Evolutionary conservation across 2,888 invertebrate genomes (phyloP).

Genomic region (Lucinisca nassula): DNA sequence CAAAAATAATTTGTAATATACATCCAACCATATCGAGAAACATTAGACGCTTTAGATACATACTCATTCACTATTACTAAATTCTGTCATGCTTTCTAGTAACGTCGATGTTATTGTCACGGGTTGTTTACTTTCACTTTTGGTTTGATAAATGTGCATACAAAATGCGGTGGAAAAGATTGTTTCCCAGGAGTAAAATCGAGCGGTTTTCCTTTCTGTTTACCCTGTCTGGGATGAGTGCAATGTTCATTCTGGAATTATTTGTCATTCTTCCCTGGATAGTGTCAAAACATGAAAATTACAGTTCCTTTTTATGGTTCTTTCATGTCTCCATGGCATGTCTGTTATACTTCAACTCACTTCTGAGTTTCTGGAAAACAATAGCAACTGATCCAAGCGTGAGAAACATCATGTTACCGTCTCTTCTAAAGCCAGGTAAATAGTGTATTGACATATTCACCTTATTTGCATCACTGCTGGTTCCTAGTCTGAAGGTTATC

Average conservation of each 20-base stretch:
- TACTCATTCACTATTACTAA: too few species aligned
- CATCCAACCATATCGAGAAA: too few species aligned
- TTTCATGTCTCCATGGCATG: slow-evolving; percentile 91
- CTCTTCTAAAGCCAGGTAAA: slow-evolving; percentile 90
- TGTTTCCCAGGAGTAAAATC: slow-evolving; percentile 71
- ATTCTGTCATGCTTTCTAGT: too few species aligned
- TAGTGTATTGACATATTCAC: too few species aligned
- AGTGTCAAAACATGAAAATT: slow-evolving; percentile 86
- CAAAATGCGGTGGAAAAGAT: slow-evolving; percentile 38
- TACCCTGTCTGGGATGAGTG: slow-evolving; percentile 90
- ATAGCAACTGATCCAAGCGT: slow-evolving; percentile 93
- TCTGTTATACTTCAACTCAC: slow-evolving; percentile 93
- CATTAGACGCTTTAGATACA: too few species aligned
- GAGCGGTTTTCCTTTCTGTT: slow-evolving; percentile 89
- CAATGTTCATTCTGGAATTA: slow-evolving; percentile 93
- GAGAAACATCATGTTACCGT: slow-evolving; percentile 90
- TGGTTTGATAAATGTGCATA: not conserved
- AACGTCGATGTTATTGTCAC: too few species aligned
- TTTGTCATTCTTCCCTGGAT: slow-evolving; percentile 93
- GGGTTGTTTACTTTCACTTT: not conserved
- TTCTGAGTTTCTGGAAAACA: slow-evolving; percentile 93
- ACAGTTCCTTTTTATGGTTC: slow-evolving; percentile 70
- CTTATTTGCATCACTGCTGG: too few species aligned
- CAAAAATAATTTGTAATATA: too few species aligned
- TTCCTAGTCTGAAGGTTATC: too few species aligned